Base-by-base conservation (phyloP, 2,113 vertebrate species). In the Triplophysa dalaica region DNA sequence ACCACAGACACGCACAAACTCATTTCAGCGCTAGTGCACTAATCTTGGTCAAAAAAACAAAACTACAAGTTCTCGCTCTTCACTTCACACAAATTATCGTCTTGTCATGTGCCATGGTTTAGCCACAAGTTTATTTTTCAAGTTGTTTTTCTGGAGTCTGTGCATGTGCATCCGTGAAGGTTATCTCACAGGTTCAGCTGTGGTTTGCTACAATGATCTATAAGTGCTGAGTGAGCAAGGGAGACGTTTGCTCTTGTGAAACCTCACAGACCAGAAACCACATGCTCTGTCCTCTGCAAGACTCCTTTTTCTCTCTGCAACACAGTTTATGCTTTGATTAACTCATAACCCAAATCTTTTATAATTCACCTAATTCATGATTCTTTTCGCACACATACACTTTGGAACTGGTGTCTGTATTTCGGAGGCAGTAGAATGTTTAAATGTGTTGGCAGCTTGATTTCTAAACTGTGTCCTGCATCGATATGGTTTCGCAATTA, bases 251-350 rank as follows among this genome's bases (percentile, higher is more conserved):
- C 89, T 90, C 83, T 80, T 83, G 74, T 86, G 87, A 87, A 90
- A 91, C 87, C 89, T 87, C 91, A 85, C 89, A 91, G 91, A 90
- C 90, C 89, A 87, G 90, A 93, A 92, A 89, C 92, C 92, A 85
- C 87, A 90, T 85, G 86, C 86, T 87, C 86, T 89, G 88, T 89
- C 85, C 83, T 87, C 81, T 88, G 82, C 85, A 82, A 88, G 41
- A 48, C 43, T 62, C 62, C 21, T 58, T 41, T 8, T 69, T 63
- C 33, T 76, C 22, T 50, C 60, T 33, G 26, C 45, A 65, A 52
- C 74, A 52, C 48, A 26, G 9, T n/a, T 58, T 21, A 58, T 16
- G 16, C 50, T 52, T 52, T 52, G 14, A 16, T 13, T 56, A 70
- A 41, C 70, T 41, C 70, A 41, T 75, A 63, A 75, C 58, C 41